Evolutionary conservation across 2,113 vertebrate genomes (phyloP), one percentile per base, ranked within the genome.

Genomic region (Ctenomys sociabilis): DNA sequence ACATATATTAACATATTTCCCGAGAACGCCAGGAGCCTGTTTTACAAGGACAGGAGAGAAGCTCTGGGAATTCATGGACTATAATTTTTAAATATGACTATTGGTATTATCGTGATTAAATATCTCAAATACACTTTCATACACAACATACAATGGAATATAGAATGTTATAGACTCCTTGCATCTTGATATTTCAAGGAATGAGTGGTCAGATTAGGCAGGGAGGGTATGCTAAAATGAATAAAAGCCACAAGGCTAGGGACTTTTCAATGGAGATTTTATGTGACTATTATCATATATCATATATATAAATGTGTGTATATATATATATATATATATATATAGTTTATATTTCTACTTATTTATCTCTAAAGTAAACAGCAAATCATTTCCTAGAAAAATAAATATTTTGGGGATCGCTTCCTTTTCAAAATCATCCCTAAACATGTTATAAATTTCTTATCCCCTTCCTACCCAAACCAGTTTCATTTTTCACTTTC

Each of bases 401-500:
- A 37, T 54, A 45, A 63, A 45, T 94, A 73, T 45, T 88, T 96
- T 5, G 28, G 84, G 7, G 43, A 86, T 95, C 32, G 78, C 75
- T 78, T 87, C 59, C 28, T 85, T 94, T 92, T 52, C 43, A 45
- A 72, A 91, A 95, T 2, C 28, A 59, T 57, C 45, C 28, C 80
- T 87, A 88, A 57, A 52, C 49, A 70, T 35, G 52, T 82, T 72
- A 88, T 14, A 45, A 85, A 77, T 9, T 40, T 95, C 10, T 84
- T 77, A 37, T 59, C 90, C 5, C 6, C 14, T 95, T 84, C 45
- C 37, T 72, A 64, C 12, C 28, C 77, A 77, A 57, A 92, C 57
- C 6, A 22, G 19, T 90, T 61, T 88, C 32, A 14, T 93, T 93
- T 91, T 94, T 92, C 16, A 45, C 57, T 97, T 98, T 96, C 97